phyloP scores from a whole-genome alignment of 2,888 invertebrate genomes.

The Kryphioiulus occultus region DNA sequence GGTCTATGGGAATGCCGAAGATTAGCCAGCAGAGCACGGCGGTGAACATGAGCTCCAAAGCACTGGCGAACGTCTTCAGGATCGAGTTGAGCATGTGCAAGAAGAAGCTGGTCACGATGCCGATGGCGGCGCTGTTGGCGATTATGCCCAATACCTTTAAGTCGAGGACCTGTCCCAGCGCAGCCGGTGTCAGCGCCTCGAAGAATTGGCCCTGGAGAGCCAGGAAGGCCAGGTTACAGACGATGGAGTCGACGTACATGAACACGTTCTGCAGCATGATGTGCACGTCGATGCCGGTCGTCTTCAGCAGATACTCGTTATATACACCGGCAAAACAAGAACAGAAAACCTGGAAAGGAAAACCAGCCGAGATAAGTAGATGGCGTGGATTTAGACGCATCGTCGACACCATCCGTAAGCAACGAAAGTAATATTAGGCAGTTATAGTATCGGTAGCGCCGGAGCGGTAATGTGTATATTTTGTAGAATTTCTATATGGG shows the following conservation, averaged over 20 bases:
- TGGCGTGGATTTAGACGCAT: too few relatives aligned
- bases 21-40: constrained; percentile 83
- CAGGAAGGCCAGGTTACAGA: constrained; percentile 84
- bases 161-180: constrained; percentile 69
- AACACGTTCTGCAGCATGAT: constrained; percentile 93
- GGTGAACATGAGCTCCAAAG: constrained; percentile 87
- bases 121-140: constrained; percentile 87
- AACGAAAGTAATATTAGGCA: too few relatives aligned
- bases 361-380: too few relatives aligned
- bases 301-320: constrained; percentile 91
- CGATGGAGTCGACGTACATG: constrained; percentile 92
- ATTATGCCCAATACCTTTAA: constrained; percentile 79
- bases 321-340: constrained; percentile 96
- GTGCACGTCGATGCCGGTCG: constrained; percentile 81
- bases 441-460: too few relatives aligned
- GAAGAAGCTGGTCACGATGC: constrained; percentile 93
- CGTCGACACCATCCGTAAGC: too few relatives aligned
- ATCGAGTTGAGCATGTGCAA: constrained; percentile 92
- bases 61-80: constrained; percentile 94
- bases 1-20: constrained; percentile 83
- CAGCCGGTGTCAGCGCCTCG: constrained; percentile 69
- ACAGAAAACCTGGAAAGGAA: constrained; percentile 79
- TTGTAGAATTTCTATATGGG: too few relatives aligned
- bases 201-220: constrained; percentile 72
- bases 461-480: too few relatives aligned